Evolutionary conservation across 2,113 vertebrate species (phyloP).

Genomic region (Ochotona curzoniae): DNA sequence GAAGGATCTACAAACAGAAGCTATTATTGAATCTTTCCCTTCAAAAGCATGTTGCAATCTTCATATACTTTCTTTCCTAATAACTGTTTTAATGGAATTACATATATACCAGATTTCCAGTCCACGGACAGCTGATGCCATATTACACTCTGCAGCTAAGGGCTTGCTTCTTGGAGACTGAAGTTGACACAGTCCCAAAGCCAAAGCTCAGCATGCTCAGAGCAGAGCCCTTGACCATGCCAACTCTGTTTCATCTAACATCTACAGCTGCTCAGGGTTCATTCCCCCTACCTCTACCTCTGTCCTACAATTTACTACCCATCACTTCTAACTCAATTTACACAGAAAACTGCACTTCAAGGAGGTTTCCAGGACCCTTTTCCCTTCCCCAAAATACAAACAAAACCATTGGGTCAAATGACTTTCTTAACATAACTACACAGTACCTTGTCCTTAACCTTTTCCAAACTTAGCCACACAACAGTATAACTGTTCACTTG

Average conservation of each 20-base stretch:
- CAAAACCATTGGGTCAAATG: not conserved
- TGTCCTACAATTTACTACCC: not conserved
- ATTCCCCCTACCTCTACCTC: not conserved
- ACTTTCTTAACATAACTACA: not conserved
- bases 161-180: not conserved
- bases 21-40: constrained; percentile 37
- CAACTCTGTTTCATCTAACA: not conserved
- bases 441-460: not conserved
- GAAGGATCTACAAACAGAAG: constrained; percentile 90
- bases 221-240: too few relatives aligned
- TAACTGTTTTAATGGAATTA: not conserved
- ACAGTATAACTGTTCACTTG: not conserved
- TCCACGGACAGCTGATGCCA: not conserved
- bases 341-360: not conserved
- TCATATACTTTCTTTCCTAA: not conserved
- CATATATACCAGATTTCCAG: not conserved
- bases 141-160: not conserved
- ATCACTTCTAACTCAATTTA: constrained; percentile 7
- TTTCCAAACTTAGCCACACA: not conserved
- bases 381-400: not conserved
- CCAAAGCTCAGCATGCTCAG: not conserved
- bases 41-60: not conserved
- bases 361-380: not conserved
- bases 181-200: not conserved
- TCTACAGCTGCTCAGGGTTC: not conserved